Conservation (phyloP, 2,797 vertebrate genomes). For the Orientallactaga sibirica region DNA sequence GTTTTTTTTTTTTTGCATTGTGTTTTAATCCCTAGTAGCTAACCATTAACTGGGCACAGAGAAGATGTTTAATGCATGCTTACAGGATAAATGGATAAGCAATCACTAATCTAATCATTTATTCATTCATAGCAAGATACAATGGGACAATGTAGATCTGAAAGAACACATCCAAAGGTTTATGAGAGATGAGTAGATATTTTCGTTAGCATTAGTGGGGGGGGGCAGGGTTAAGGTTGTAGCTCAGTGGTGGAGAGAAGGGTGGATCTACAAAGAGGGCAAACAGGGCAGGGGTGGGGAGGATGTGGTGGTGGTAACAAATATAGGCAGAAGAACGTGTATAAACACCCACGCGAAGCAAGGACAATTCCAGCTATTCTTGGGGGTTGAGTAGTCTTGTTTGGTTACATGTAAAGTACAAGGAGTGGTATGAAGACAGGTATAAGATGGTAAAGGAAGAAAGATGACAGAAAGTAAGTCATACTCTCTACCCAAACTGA, state of each 20-base stretch:
- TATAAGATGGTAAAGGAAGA: background rate
- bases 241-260: background rate
- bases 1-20: too few species aligned
- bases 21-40: background rate
- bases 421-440: background rate
- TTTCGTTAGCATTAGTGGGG: background rate
- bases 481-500: background rate
- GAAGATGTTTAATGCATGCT: conserved; percentile 12
- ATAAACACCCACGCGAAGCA: background rate
- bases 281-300: background rate
- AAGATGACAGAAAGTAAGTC: background rate
- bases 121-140: conserved; percentile 11
- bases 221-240: background rate
- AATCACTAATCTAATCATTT: conserved; percentile 15
- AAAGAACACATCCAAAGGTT: background rate
- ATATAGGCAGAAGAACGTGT: background rate
- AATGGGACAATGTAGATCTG: background rate
- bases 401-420: background rate
- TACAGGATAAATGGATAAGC: conserved; percentile 28
- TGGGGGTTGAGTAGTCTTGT: background rate
- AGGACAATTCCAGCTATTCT: background rate
- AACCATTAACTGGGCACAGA: conserved; percentile 43
- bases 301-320: background rate
- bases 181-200: background rate
- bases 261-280: background rate